Conservation (phyloP, 2,113 vertebrate species). For the Rhipidura dahli region DNA sequence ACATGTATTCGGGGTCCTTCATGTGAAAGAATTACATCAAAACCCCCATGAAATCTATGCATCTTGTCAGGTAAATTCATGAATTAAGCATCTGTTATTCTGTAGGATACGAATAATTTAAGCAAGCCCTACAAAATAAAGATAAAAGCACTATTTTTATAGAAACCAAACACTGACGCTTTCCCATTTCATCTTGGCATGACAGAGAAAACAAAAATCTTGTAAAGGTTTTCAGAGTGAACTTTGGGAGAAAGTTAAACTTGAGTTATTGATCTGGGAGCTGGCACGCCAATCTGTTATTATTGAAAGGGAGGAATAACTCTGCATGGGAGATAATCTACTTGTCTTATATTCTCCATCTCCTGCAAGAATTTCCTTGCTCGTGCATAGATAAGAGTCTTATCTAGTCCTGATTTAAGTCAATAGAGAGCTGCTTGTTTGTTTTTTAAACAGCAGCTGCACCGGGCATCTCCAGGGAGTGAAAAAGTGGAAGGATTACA, state of each 20-base stretch:
- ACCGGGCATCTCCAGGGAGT: neutral
- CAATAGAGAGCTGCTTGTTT: constrained; percentile 15
- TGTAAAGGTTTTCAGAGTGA: neutral
- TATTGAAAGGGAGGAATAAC: constrained; percentile 31
- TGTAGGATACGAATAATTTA: neutral
- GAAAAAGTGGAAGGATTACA: constrained; percentile 29
- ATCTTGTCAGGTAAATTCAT: neutral
- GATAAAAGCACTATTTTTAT: neutral
- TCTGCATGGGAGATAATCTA: constrained; percentile 2
- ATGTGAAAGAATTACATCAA: neutral
- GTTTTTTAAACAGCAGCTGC: constrained; percentile 40
- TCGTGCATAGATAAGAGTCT: neutral
- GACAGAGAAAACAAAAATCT: neutral
- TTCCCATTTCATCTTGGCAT: neutral
- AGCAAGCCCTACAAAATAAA: neutral
- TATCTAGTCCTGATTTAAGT: constrained; percentile 38
- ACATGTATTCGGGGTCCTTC: rapidly evolving
- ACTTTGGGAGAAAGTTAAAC: constrained; percentile 14
- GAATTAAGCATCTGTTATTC: neutral
- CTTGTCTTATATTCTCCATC: constrained; percentile 7
- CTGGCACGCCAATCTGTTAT: neutral
- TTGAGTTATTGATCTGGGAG: neutral
- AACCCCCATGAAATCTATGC: neutral
- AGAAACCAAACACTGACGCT: neutral
- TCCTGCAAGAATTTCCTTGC: constrained; percentile 20